These are phyloP conservation scores for Podilymbus podiceps DNA, from an alignment of 2,113 vertebrate genomes.

Conservation along the genomic window DNA sequence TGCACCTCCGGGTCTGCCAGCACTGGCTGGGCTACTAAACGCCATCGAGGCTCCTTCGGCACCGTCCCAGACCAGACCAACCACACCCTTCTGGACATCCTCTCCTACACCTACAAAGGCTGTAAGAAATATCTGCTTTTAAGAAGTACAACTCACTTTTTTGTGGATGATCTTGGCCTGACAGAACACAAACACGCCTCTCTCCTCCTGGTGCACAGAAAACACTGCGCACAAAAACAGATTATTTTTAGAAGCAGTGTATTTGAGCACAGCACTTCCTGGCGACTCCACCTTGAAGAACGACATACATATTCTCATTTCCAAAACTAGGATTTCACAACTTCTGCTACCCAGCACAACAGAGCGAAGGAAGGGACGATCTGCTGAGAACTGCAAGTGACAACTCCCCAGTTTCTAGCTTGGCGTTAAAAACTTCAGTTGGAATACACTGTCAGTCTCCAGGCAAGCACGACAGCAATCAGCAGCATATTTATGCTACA, in stretches of 20 bases:
- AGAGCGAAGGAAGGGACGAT: neutral
- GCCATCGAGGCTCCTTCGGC: accelerated
- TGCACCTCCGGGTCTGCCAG: neutral
- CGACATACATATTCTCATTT: neutral
- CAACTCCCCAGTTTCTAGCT: neutral
- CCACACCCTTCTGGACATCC: neutral
- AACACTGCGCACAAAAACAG: conserved; percentile 4
- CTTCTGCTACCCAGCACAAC: conserved; percentile 42
- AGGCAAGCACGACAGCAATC: neutral
- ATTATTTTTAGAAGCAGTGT: conserved; percentile 54
- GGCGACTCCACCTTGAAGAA: conserved; percentile 49
- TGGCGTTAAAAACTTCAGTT: neutral
- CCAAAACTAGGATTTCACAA: conserved; percentile 24
- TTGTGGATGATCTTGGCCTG: neutral
- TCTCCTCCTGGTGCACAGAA: neutral
- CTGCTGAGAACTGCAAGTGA: neutral
- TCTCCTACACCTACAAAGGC: neutral
- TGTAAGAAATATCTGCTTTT: accelerated
- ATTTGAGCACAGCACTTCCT: conserved; percentile 60
- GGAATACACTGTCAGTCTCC: neutral
- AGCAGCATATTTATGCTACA: neutral
- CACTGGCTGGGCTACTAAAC: accelerated
- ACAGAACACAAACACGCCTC: neutral
- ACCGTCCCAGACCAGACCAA: neutral
- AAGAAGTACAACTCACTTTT: accelerated